Percentiles rank a stretch among this genome's conserved stretches.
Conservation (phyloP, 2,113 vertebrate species). For the Motacilla alba region DNA sequence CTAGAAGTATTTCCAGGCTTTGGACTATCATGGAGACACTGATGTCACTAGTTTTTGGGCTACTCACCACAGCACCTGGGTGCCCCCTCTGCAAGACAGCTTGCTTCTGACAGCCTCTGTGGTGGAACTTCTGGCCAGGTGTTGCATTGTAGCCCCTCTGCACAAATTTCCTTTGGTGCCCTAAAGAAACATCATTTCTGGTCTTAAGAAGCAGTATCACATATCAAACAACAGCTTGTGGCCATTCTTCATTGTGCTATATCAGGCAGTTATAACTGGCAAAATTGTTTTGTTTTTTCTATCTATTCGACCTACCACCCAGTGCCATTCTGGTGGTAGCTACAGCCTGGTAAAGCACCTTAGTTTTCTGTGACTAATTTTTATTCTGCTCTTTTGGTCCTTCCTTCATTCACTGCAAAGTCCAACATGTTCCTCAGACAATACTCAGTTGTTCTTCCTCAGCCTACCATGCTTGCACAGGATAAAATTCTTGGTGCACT, state of each 20-base stretch:
- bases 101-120: background rate
- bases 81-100: background rate
- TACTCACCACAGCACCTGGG: background rate
- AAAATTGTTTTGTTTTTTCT: background rate
- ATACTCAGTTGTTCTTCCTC: background rate
- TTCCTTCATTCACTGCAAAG: background rate
- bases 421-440: background rate
- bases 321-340: background rate
- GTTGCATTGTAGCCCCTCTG: background rate
- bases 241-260: background rate
- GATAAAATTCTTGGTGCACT: background rate
- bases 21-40: background rate
- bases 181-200: background rate
- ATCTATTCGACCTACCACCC: background rate
- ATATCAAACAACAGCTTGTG: background rate
- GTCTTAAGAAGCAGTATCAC: background rate
- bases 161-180: background rate
- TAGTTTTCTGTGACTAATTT: background rate
- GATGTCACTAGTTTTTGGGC: background rate
- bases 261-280: background rate
- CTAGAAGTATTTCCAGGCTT: background rate
- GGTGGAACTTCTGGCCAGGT: background rate
- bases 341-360: background rate
- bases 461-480: background rate
- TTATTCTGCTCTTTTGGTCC: background rate